Percentiles rank a stretch among this genome's conserved stretches.
These are phyloP conservation scores for Dendropsophus ebraccatus DNA, from an alignment of 2,113 vertebrate genomes.

Conservation along the genomic window DNA sequence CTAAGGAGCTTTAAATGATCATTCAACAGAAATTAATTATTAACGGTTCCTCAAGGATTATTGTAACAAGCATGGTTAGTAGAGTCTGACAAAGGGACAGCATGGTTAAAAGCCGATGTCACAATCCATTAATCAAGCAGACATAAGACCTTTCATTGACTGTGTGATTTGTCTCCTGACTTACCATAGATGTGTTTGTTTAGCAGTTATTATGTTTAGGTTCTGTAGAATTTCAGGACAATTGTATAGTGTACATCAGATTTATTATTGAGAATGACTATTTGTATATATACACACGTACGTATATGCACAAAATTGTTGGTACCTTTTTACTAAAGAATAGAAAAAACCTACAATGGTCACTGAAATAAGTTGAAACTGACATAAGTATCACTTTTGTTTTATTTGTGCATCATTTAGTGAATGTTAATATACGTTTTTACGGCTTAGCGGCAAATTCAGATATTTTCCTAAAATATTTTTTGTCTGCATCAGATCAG, in stretches of 20 bases:
- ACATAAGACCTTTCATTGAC: background rate
- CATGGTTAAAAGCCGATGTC: constrained; percentile 13
- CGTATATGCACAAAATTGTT: too few relatives aligned
- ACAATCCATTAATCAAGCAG: constrained; percentile 1
- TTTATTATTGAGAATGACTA: too few relatives aligned
- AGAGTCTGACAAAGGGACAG: constrained; percentile 10
- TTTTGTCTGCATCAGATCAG: too few relatives aligned
- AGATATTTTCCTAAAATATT: too few relatives aligned
- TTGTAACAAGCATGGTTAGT: constrained; percentile 21
- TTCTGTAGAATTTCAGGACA: background rate
- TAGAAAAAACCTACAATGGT: too few relatives aligned
- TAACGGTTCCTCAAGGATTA: constrained; percentile 37
- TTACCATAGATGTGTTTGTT: background rate
- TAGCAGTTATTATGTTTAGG: background rate
- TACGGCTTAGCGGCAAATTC: too few relatives aligned
- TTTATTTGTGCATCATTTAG: too few relatives aligned
- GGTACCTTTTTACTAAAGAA: too few relatives aligned
- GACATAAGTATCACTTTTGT: too few relatives aligned
- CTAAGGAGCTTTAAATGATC: constrained; percentile 51
- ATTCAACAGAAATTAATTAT: constrained; percentile 51
- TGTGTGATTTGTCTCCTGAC: background rate
- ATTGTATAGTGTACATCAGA: background rate
- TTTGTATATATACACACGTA: too few relatives aligned
- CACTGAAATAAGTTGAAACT: too few relatives aligned
- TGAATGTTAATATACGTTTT: too few relatives aligned